Conservation (phyloP, 2,113 vertebrate genomes). For the Ceuthmochares aereus region DNA sequence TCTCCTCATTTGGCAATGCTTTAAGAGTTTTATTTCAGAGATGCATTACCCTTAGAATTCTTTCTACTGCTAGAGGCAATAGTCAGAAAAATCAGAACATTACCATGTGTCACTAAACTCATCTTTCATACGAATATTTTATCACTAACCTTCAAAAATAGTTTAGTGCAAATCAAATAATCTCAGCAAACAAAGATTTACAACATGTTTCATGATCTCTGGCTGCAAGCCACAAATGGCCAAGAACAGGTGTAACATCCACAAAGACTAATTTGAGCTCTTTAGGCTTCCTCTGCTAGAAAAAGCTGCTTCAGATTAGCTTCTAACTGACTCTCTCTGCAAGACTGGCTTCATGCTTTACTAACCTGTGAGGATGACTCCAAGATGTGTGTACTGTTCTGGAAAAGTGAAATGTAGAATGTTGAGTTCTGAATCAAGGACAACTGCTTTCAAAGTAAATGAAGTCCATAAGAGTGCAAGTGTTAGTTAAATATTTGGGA, state of each 20-base stretch:
- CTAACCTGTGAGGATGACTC: background rate
- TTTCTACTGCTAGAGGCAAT: background rate
- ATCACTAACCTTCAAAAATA: background rate
- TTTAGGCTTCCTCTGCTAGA: background rate
- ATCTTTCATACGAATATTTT: conserved; percentile 1
- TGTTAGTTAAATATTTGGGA: background rate
- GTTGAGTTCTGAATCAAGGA: background rate
- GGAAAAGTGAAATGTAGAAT: background rate
- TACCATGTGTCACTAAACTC: background rate
- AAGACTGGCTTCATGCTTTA: background rate
- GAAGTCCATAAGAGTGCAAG: fast-evolving
- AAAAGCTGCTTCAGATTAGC: background rate
- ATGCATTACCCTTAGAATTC: background rate
- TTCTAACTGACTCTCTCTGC: background rate
- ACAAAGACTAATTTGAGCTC: background rate
- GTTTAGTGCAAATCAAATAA: background rate
- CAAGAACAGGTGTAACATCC: background rate
- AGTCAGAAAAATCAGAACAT: background rate
- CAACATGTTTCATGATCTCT: background rate
- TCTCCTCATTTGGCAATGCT: background rate
- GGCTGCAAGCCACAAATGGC: background rate
- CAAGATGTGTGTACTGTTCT: background rate
- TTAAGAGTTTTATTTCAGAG: background rate
- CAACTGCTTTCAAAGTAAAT: background rate
- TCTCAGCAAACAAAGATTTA: background rate